Base-by-base conservation (phyloP, 2,888 invertebrate genomes). In the Leptinotarsa peninsularis region DNA sequence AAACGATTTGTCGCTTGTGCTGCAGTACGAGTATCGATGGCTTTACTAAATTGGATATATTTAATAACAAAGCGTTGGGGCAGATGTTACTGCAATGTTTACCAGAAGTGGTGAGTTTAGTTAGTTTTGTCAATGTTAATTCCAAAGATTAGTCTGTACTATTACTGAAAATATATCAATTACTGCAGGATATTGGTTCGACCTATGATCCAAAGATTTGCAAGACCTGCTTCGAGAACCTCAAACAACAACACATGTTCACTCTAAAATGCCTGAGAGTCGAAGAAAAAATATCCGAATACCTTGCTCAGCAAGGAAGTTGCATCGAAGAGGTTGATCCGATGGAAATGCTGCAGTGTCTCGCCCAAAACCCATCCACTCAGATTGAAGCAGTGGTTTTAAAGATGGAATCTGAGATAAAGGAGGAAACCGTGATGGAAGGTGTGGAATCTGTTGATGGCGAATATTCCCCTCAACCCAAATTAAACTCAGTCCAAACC, bases 21-120 rank as follows among this genome's bases (percentile, higher is more conserved):
- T 63, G 43, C n/a, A 43, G 17, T 3, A 7, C 10, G 14, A 33
- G 43, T n/a, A 63, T 33, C 33, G 63, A 33, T 17, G 13, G 18
- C 2, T 63, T 63, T 33, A 33, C 63, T 5, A 63, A 63, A 43
- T 17, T 63, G 17, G 63, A 63, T 43, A n/a, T 63, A n/a, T 63
- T 33, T 10, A 33, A 63, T 33, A 33, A 63, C 13, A 33, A 63
- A 14, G 15, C 27, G 0, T 33, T 63, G 63, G 63, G 63, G 13
- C 43, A 63, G 33, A 33, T 63, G 63, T 15, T 63, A 43, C 27
- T 63, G n/a, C 63, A 33, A 10, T 63, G 63, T 63, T 63, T 63
- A 63, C 63, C 63, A 17, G 63, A 63, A 63, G n/a, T 63, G 27
- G 63, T 63, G 15, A 27, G 63, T 63, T 63, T 13, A 43, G 43